Evolutionary conservation across 2,113 vertebrate species (phyloP), one percentile per base, ranked within the genome.

Genomic region (Craseonycteris thonglongyai): DNA sequence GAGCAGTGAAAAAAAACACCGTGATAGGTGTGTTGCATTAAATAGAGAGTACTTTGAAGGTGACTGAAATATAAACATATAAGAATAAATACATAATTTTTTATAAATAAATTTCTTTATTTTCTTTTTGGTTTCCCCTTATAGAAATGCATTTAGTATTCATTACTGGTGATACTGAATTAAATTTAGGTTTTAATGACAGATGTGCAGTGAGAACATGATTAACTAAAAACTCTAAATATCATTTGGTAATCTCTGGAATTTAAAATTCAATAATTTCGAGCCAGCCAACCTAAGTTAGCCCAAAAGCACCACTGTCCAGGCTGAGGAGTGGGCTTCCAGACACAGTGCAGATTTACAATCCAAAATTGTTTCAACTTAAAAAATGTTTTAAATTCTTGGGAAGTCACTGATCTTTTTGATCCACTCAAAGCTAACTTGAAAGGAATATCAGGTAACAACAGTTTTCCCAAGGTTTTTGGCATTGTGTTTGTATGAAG

Each of bases 401-500:
- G n/a, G n/a, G n/a, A n/a, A n/a, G n/a, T n/a, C n/a, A n/a, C n/a
- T n/a, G 98, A 99, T 10, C 98, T 99, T 71, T 99, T 99, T 93
- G 98, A 99, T 96, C 99, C 99, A 3, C 88, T 96, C 18, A 95
- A 98, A 66, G 99, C 99, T n/a, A 98, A 99, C 98, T 99, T 99
- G 97, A 98, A 98, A 84, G 99, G 98, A 93, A 99, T 99, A 97
- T 99, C 99, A 98, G 99, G 99, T 99, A 98, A 98, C 87, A 92
- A 35, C 2, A 26, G 68, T 63, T 72, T 42, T 96, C 89, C 81
- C 28, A 40, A 93, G 59, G 22, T 47, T 0, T 88, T 82, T 66
- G 7, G 65, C 42, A 7, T 30, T 69, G 42, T 47, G n/a, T 76
- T 80, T 3, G 87, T 21, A 15, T 91, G 28, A 56, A 18, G 61